These are phyloP conservation scores for Dasyurus viverrinus DNA, from an alignment of 2,113 vertebrate species.

Conservation along the genomic window DNA sequence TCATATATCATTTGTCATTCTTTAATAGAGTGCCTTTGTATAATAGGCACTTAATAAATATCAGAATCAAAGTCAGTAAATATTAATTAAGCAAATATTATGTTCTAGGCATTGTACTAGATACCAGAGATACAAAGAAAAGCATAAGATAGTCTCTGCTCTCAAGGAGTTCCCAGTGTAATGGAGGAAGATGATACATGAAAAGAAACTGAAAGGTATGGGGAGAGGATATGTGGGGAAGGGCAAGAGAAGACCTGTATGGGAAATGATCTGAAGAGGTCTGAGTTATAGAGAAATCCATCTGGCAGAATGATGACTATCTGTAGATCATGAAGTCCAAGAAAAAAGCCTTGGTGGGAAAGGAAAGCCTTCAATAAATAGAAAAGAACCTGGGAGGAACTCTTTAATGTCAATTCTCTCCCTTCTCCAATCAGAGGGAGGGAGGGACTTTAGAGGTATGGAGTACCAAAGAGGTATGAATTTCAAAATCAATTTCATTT, in stretches of 20 bases:
- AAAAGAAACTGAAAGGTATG: too few relatives aligned
- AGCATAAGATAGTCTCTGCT: not conserved
- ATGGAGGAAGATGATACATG: too few relatives aligned
- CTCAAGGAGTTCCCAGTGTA: too few relatives aligned
- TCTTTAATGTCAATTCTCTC: not conserved
- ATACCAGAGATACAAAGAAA: not conserved
- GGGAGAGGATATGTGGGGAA: too few relatives aligned
- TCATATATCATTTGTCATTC: not conserved
- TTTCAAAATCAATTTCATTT: not conserved
- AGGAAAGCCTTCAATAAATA: not conserved
- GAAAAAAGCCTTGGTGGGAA: not conserved
- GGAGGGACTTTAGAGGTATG: not conserved
- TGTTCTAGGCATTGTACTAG: too few relatives aligned
- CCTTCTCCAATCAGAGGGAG: not conserved
- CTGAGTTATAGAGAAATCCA: not conserved
- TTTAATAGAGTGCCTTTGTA: not conserved
- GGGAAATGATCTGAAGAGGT: not conserved
- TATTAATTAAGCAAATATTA: too few relatives aligned
- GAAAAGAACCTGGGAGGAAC: not conserved
- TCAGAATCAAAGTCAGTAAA: not conserved
- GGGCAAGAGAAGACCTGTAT: not conserved
- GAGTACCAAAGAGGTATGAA: not conserved
- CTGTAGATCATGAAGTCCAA: not conserved
- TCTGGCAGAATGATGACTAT: not conserved
- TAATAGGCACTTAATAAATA: not conserved